Evolutionary conservation across 2,888 invertebrate species (phyloP).

Genomic region (Diaphora mendica): DNA sequence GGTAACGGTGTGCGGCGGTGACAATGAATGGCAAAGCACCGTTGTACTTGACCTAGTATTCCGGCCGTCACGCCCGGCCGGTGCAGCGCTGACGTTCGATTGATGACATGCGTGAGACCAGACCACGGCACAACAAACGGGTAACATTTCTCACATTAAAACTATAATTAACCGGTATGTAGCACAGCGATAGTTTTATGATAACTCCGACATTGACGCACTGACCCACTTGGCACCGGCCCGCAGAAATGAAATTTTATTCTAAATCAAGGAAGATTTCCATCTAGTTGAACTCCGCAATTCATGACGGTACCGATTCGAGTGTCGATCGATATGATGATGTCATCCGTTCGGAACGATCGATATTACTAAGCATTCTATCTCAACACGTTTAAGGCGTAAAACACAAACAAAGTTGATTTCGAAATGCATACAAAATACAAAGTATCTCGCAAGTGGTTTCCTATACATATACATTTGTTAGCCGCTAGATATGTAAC

Average conservation of each 20-base stretch:
- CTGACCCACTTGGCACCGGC: constrained; percentile 79
- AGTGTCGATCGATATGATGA: constrained; percentile 55
- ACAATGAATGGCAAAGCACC: constrained; percentile 86
- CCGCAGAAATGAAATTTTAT: constrained; percentile 67
- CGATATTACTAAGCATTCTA: constrained; percentile 51
- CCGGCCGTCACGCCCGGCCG: constrained; percentile 69
- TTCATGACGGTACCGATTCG: constrained; percentile 35
- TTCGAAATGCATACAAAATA: constrained; percentile 73
- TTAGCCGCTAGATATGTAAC: constrained; percentile 70
- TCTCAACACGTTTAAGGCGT: constrained; percentile 64
- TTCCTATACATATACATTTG: constrained; percentile 78
- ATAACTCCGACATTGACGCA: constrained; percentile 80
- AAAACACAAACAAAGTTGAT: constrained; percentile 61
- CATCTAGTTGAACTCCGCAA: constrained; percentile 57
- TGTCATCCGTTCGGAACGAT: constrained; percentile 67
- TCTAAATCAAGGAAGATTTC: constrained; percentile 73
- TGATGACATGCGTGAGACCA: constrained; percentile 72
- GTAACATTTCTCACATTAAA: constrained; percentile 60
- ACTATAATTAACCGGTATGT: constrained; percentile 62
- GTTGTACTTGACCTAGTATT: constrained; percentile 86
- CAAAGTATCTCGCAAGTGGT: constrained; percentile 77
- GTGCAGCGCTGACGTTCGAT: constrained; percentile 67
- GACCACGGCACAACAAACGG: constrained; percentile 48
- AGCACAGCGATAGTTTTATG: constrained; percentile 66
- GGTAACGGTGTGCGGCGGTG: constrained; percentile 56